Conservation (phyloP, 2,797 vertebrate species). For the Malacoctenus gilli region DNA sequence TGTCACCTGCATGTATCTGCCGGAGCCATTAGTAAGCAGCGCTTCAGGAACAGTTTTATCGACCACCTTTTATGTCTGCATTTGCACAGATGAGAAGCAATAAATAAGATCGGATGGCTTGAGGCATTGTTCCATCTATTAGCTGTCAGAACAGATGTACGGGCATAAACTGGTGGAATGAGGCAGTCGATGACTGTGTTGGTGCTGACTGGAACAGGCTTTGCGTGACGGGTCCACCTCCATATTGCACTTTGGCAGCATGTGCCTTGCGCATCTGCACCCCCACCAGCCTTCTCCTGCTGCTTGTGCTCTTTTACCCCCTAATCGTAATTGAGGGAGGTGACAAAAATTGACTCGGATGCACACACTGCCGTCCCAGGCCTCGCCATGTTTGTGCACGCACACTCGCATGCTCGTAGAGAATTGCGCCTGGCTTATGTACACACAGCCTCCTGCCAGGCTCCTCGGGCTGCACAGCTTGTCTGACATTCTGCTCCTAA, state of each 20-base stretch:
- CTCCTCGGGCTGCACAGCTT: constrained; percentile 51
- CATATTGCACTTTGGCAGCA: constrained; percentile 26
- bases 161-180: background rate
- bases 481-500: constrained; percentile 59
- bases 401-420: background rate
- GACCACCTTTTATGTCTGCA: background rate
- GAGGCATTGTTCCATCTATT: background rate
- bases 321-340: constrained; percentile 30
- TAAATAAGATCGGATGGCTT: background rate
- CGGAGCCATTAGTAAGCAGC: background rate
- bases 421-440: background rate
- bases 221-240: constrained; percentile 23
- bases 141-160: background rate
- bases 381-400: too few relatives aligned
- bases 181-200: constrained; percentile 12
- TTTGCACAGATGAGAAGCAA: background rate
- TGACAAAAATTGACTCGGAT: constrained; percentile 9
- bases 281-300: constrained; percentile 32
- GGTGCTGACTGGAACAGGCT: constrained; percentile 21
- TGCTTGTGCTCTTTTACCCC: constrained; percentile 46
- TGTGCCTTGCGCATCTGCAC: constrained; percentile 33
- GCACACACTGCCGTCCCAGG: background rate
- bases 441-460: constrained; percentile 25
- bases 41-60: background rate
- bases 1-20: background rate